phyloP scores from a whole-genome alignment of 2,888 invertebrate species.

The Lampropteryx suffumata region DNA sequence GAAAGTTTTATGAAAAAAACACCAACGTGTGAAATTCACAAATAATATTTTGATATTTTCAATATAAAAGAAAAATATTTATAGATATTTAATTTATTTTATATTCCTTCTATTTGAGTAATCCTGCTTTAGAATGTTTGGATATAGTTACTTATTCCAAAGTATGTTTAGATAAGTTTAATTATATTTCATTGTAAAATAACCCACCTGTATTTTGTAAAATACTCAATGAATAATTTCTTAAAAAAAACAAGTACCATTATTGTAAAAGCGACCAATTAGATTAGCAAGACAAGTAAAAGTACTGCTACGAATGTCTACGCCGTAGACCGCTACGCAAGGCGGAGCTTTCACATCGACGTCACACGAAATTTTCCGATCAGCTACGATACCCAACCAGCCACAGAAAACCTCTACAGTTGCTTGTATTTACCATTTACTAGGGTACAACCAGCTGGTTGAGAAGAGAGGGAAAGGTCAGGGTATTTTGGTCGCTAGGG shows the following conservation, averaged over 20 bases:
- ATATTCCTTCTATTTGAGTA: too few species aligned
- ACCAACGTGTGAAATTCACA: too few species aligned
- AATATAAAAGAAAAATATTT: too few species aligned
- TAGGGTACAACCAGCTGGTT: not conserved
- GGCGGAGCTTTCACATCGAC: constrained; percentile 61
- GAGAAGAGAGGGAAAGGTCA: constrained; percentile 44
- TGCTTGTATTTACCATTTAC: constrained; percentile 2
- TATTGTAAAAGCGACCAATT: constrained; percentile 5
- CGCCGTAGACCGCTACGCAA: constrained; percentile 46
- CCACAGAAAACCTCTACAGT: constrained; percentile 38
- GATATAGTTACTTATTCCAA: too few species aligned
- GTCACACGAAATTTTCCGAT: constrained; percentile 62
- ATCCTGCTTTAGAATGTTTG: too few species aligned
- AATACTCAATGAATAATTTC: too few species aligned
- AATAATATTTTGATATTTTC: too few species aligned
- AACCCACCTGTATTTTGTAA: too few species aligned
- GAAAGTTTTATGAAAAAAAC: too few species aligned
- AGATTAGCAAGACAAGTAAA: constrained; percentile 10
- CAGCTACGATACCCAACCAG: constrained; percentile 50
- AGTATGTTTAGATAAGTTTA: too few species aligned
- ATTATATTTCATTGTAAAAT: too few species aligned
- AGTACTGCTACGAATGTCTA: constrained; percentile 39
- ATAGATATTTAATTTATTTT: too few species aligned
- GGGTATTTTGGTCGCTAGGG: constrained; percentile 41
- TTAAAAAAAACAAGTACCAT: not conserved